Evolutionary conservation across 37 sponge, comb jelly and placozoan genomes (phyloP).

Genomic region (Halisarca cf. caerulea): DNA sequence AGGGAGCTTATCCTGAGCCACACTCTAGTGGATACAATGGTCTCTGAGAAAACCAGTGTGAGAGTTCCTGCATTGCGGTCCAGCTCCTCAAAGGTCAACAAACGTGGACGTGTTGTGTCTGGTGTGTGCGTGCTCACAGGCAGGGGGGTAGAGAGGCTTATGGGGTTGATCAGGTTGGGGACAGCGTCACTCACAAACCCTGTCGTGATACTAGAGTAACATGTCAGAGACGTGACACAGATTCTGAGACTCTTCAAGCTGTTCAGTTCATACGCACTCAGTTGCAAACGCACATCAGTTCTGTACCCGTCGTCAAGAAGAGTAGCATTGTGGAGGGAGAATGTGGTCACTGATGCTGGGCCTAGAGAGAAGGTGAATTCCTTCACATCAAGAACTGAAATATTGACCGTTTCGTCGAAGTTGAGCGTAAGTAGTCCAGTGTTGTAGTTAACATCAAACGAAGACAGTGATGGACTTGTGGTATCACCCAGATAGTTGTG

Average conservation of each 20-base stretch:
- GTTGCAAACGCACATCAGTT: conserved; percentile 34
- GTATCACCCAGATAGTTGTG: conserved; percentile 41
- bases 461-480: conserved; percentile 50
- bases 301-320: conserved; percentile 37
- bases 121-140: conserved; percentile 21
- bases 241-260: conserved; percentile 66
- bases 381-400: conserved; percentile 15
- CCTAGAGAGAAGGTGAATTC: conserved; percentile 46
- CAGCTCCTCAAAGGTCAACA: conserved; percentile 46
- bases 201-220: conserved; percentile 31
- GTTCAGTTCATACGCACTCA: conserved; percentile 69
- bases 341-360: neutral
- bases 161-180: conserved; percentile 21
- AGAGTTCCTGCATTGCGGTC: conserved; percentile 67
- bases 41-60: conserved; percentile 76
- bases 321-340: conserved; percentile 18
- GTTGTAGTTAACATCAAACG: conserved; percentile 66
- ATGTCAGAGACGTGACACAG: conserved; percentile 19
- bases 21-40: conserved; percentile 34
- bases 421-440: conserved; percentile 55
- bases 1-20: conserved; percentile 40
- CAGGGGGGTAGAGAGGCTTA: conserved; percentile 4
- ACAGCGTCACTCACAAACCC: conserved; percentile 35
- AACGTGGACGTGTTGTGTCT: conserved; percentile 62
- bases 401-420: conserved; percentile 80